These are phyloP conservation scores for Xiphorhynchus elegans DNA, from an alignment of 2,113 vertebrate genomes.

Conservation along the genomic window DNA sequence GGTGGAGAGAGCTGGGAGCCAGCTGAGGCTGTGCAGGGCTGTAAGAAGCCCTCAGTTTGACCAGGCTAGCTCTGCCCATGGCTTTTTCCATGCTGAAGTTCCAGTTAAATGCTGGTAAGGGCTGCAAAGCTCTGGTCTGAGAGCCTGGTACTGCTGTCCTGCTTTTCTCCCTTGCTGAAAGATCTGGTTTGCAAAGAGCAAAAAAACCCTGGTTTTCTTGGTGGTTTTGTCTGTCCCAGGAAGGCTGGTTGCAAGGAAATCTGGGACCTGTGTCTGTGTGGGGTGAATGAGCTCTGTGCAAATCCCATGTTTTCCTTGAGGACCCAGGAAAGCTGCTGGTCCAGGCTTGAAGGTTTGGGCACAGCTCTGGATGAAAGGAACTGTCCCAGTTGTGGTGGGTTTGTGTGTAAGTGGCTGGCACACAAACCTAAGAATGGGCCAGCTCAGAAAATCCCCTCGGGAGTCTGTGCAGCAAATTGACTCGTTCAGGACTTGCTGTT, in stretches of 20 bases:
- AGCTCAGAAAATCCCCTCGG: not conserved
- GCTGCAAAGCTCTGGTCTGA: not conserved
- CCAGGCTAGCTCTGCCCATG: rapidly evolving
- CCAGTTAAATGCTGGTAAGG: not conserved
- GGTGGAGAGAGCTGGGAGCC: rapidly evolving
- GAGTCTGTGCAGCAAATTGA: not conserved
- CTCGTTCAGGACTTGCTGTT: not conserved
- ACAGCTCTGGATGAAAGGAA: not conserved
- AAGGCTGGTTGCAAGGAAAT: not conserved
- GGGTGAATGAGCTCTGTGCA: not conserved
- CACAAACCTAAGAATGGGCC: not conserved
- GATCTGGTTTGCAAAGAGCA: not conserved
- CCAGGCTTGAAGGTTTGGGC: not conserved
- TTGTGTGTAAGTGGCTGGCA: not conserved
- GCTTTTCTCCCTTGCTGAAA: not conserved
- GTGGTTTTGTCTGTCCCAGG: no score
- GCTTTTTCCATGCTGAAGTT: not conserved
- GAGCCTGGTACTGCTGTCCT: not conserved
- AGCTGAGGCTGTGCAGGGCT: not conserved
- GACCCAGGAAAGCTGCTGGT: rapidly evolving
- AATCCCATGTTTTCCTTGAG: not conserved
- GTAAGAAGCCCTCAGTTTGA: no score
- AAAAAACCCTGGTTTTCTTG: not conserved
- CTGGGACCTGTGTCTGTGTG: no score
- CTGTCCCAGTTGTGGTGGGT: not conserved